Evolutionary conservation across 53 echinoderm and acorn worm species (phyloP).

Genomic region (Arbacia lixula): DNA sequence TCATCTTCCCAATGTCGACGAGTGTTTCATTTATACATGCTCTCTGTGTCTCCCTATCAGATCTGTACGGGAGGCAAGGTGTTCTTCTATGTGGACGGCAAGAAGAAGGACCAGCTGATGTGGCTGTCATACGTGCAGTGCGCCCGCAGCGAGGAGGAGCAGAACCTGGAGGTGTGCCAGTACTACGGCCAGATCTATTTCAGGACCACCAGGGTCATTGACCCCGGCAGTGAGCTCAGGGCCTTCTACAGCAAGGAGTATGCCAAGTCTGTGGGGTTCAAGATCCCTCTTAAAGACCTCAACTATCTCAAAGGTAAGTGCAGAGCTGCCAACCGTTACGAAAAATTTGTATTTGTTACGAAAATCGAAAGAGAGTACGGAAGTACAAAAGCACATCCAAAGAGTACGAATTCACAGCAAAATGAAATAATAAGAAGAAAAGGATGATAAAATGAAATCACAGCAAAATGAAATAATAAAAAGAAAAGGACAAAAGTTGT

Average conservation of each 20-base stretch:
- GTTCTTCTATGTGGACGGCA: slow-evolving; percentile 27
- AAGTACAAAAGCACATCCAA: no score
- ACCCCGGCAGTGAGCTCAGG: slow-evolving; percentile 40
- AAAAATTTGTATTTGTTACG: no score
- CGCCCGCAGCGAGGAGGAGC: slow-evolving; percentile 22
- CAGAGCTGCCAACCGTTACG: no score
- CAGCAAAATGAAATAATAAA: no score
- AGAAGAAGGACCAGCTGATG: neutral
- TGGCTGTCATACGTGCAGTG: slow-evolving; percentile 19
- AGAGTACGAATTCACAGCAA: no score
- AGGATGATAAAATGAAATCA: no score
- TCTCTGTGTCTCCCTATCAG: neutral
- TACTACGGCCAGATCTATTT: slow-evolving; percentile 33
- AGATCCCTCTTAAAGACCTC: slow-evolving; percentile 11
- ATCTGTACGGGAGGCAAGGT: slow-evolving; percentile 27
- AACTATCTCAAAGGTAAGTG: slow-evolving; percentile 26
- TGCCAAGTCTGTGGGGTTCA: slow-evolving; percentile 6
- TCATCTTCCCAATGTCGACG: no score
- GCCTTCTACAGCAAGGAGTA: slow-evolving; percentile 52
- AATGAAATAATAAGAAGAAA: no score
- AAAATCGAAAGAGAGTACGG: no score
- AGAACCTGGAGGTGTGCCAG: slow-evolving; percentile 39
- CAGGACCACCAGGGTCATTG: slow-evolving; percentile 32
- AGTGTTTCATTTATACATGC: no score
- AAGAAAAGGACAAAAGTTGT: no score